phyloP scores from a whole-genome alignment of 2,797 vertebrate species.

The Octomys mimax region DNA sequence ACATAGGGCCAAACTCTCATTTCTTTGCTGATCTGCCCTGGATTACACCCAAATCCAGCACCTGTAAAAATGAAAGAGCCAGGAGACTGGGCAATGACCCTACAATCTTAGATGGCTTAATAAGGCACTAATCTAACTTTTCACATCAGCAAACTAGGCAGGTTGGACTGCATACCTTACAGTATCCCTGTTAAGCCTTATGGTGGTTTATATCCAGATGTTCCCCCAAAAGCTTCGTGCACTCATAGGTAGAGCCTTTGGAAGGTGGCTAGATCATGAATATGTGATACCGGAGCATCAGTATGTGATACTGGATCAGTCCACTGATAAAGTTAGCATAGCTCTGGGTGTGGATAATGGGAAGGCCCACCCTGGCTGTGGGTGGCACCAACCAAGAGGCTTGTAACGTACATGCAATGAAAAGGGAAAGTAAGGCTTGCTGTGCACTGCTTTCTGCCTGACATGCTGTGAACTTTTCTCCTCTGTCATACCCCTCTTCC shows the following conservation, averaged over 20 bases:
- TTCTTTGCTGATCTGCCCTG: not conserved
- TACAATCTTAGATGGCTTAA: not conserved
- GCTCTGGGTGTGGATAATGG: not conserved
- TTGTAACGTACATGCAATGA: not conserved
- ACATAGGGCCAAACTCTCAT: not conserved
- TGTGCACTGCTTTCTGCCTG: not conserved
- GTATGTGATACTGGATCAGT: not conserved
- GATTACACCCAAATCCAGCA: not conserved
- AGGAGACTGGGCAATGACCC: not conserved
- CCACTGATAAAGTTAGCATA: not conserved
- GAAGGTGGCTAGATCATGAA: not conserved
- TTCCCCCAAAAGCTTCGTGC: not conserved
- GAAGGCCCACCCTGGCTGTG: not conserved
- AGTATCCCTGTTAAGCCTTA: not conserved
- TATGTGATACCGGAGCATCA: not conserved
- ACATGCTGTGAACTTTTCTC: not conserved
- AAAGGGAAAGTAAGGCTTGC: not conserved
- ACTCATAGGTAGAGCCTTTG: not conserved
- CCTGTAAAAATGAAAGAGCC: not conserved
- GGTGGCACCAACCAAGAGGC: not conserved
- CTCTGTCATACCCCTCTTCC: not conserved
- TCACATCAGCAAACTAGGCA: not conserved
- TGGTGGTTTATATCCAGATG: not conserved
- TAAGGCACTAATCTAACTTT: not conserved
- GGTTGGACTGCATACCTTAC: no score